These are phyloP conservation scores for Carassius auratus DNA, from an alignment of 2,113 vertebrate genomes.

Conservation along the genomic window DNA sequence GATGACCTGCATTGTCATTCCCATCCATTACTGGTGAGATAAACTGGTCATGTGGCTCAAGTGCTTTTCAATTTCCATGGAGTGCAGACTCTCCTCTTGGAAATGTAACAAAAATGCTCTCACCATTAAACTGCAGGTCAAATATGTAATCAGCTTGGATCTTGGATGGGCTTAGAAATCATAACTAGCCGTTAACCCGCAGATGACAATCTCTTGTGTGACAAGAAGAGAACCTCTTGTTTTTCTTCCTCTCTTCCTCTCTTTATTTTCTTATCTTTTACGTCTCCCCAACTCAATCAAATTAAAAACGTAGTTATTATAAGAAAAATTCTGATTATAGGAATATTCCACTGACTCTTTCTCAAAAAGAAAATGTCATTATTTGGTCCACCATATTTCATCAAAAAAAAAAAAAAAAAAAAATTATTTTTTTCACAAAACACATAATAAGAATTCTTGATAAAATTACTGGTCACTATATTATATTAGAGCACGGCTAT, in stretches of 20 bases:
- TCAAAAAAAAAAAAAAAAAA: neutral
- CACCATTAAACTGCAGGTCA: conserved; percentile 55
- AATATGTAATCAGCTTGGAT: conserved; percentile 54
- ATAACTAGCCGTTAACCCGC: conserved; percentile 60
- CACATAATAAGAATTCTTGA: neutral
- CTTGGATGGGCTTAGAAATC: conserved; percentile 36
- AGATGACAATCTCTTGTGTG: conserved; percentile 49
- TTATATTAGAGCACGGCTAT: no score
- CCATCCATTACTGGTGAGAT: conserved; percentile 49
- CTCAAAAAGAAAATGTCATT: neutral
- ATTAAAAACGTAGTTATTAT: neutral
- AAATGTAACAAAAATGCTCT: conserved; percentile 61
- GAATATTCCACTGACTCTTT: neutral
- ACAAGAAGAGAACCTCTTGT: conserved; percentile 48
- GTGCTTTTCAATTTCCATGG: conserved; percentile 59
- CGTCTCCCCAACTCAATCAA: neutral
- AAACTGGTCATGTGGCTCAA: conserved; percentile 49
- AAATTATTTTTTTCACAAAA: neutral
- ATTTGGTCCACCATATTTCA: neutral
- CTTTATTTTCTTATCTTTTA: neutral
- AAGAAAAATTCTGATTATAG: neutral
- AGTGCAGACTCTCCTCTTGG: conserved; percentile 48
- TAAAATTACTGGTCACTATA: neutral
- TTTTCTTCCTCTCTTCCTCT: conserved; percentile 25
- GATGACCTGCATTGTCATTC: conserved; percentile 46